Evolutionary conservation across 2,888 invertebrate genomes (phyloP).

Genomic region (Diloba caeruleocephala): DNA sequence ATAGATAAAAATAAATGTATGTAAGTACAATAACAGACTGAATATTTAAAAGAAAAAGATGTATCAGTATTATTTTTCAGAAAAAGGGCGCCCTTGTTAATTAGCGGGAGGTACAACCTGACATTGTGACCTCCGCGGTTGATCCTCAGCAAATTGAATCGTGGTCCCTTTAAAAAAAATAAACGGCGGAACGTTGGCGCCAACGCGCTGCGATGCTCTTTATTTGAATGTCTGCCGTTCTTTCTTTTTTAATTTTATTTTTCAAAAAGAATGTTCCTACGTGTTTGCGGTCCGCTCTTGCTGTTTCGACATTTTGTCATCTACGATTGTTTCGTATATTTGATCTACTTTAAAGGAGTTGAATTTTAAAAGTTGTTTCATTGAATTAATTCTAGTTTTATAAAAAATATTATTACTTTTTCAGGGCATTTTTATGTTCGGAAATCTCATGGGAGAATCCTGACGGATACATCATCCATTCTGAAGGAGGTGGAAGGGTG

Average conservation of each 20-base stretch:
- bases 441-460: too few species aligned
- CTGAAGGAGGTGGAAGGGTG: too few species aligned
- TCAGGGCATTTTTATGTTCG: too few species aligned
- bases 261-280: conserved; percentile 58
- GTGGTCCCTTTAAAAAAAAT: conserved; percentile 82
- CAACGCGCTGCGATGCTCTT: conserved; percentile 83
- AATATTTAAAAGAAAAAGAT: conserved; percentile 3
- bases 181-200: conserved; percentile 85
- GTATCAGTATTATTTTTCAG: conserved; percentile 13
- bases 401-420: background rate
- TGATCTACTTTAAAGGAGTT: conserved; percentile 21
- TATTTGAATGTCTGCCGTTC: conserved; percentile 79
- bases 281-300: conserved; percentile 62
- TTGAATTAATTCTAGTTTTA: background rate
- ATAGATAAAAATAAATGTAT: too few species aligned
- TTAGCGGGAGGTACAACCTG: conserved; percentile 51
- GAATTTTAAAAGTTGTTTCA: background rate
- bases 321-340: conserved; percentile 44
- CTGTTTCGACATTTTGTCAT: conserved; percentile 57
- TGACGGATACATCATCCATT: too few species aligned
- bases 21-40: too few species aligned
- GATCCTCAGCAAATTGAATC: conserved; percentile 84
- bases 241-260: conserved; percentile 62
- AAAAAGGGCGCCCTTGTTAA: conserved; percentile 44
- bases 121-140: conserved; percentile 73